Evolutionary conservation across 2,888 invertebrate species (phyloP).

Genomic region (Eutolmus rufibarbis): DNA sequence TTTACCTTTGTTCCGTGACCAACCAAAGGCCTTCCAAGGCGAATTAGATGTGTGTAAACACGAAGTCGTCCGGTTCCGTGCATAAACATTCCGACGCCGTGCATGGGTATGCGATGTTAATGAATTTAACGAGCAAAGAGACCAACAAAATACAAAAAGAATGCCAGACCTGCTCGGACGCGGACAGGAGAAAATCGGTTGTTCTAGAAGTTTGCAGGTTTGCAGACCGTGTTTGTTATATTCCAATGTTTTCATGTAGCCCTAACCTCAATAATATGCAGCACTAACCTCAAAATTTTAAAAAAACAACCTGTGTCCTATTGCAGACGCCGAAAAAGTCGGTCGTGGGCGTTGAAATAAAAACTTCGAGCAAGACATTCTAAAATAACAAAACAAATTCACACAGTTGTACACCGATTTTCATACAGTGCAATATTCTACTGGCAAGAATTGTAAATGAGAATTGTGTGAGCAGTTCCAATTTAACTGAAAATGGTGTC

Average conservation of each 20-base stretch:
- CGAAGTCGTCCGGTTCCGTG: background rate
- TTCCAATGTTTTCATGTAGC: background rate
- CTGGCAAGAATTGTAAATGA: too few species aligned
- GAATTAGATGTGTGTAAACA: slow-evolving; percentile 21
- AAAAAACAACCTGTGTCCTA: background rate
- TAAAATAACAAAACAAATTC: background rate
- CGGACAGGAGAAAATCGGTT: background rate
- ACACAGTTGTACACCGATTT: too few species aligned
- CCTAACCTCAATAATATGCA: background rate
- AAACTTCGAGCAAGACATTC: background rate
- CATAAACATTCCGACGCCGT: background rate
- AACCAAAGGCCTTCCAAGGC: slow-evolving; percentile 8
- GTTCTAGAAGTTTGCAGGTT: background rate
- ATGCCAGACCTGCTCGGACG: background rate
- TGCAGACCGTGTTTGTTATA: background rate
- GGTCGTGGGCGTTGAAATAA: background rate
- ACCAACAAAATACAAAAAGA: background rate
- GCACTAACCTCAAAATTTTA: background rate
- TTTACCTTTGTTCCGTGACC: background rate
- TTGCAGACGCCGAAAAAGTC: background rate
- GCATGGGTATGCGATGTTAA: background rate
- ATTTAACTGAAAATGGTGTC: too few species aligned
- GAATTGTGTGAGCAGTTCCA: too few species aligned
- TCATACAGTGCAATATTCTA: too few species aligned
- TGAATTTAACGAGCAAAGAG: background rate